These are phyloP conservation scores for Drosophila rellima DNA, from an alignment of 2,888 invertebrate species.

Conservation along the genomic window DNA sequence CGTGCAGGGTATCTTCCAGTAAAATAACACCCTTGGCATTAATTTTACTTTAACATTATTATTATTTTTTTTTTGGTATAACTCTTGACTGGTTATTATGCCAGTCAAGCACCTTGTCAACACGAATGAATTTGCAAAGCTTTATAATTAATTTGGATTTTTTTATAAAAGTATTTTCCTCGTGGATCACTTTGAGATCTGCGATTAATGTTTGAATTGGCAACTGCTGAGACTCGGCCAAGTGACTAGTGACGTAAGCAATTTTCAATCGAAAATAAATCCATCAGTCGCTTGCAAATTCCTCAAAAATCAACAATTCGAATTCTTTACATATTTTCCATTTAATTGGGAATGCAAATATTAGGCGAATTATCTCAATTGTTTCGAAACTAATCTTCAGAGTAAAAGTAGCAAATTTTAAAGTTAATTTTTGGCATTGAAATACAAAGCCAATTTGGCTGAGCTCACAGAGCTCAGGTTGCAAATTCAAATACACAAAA, in stretches of 20 bases:
- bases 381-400: background rate
- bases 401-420: background rate
- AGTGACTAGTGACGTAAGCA: slow-evolving; percentile 34
- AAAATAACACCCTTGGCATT: too few species aligned
- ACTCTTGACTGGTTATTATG: slow-evolving; percentile 40
- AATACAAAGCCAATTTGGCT: slow-evolving; percentile 31
- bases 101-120: slow-evolving; percentile 58
- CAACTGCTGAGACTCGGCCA: slow-evolving; percentile 22
- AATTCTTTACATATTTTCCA: background rate
- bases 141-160: slow-evolving; percentile 45
- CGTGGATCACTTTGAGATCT: slow-evolving; percentile 22
- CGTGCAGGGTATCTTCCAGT: slow-evolving; percentile 3
- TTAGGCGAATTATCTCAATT: background rate
- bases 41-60: slow-evolving; percentile 9
- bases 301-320: background rate
- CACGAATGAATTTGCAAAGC: slow-evolving; percentile 39
- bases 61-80: slow-evolving; percentile 9
- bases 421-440: background rate
- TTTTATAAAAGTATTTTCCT: background rate
- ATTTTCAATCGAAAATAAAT: slow-evolving; percentile 13
- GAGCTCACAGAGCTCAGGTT: slow-evolving; percentile 11
- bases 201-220: slow-evolving; percentile 23
- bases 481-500: background rate
- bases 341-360: background rate
- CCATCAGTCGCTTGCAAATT: too few species aligned